Evolutionary conservation across 2,797 vertebrate genomes (phyloP).

Genomic region (Pangasius macronema): DNA sequence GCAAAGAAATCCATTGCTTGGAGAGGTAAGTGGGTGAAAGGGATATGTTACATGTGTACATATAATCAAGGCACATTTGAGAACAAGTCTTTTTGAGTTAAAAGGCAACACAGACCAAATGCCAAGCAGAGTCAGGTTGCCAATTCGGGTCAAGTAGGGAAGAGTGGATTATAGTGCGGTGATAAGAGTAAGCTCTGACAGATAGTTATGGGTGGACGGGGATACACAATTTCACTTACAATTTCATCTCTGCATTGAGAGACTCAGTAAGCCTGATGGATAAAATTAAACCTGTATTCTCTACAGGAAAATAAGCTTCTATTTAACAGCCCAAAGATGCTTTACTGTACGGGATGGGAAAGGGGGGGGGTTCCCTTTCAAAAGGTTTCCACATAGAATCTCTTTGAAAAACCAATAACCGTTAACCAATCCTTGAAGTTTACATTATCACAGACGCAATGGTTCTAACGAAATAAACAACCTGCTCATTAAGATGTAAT

Average conservation of each 20-base stretch:
- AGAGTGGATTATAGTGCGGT: slow-evolving; percentile 62
- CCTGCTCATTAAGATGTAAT: not conserved
- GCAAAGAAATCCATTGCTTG: slow-evolving; percentile 56
- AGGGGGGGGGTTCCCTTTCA: not conserved
- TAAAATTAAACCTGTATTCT: slow-evolving; percentile 17
- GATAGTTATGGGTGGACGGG: slow-evolving; percentile 53
- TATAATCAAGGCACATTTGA: slow-evolving; percentile 66
- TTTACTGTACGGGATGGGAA: not conserved
- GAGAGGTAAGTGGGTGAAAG: slow-evolving; percentile 46
- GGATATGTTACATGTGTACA: slow-evolving; percentile 65
- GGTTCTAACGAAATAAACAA: not conserved
- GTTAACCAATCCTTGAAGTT: not conserved
- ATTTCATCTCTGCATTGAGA: not conserved
- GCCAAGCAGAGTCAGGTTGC: slow-evolving; percentile 62
- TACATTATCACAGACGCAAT: not conserved
- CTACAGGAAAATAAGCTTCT: not conserved
- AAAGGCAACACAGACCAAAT: slow-evolving; percentile 59
- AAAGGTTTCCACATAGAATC: not conserved
- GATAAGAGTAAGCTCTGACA: slow-evolving; percentile 68
- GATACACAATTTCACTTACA: slow-evolving; percentile 56
- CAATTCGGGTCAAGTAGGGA: slow-evolving; percentile 56
- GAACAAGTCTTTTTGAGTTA: slow-evolving; percentile 60
- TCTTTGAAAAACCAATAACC: not conserved
- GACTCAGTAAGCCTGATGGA: not conserved
- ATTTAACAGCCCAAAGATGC: not conserved